phyloP scores from a whole-genome alignment of 2,888 invertebrate genomes.

The Patella ulyssiponensis region DNA sequence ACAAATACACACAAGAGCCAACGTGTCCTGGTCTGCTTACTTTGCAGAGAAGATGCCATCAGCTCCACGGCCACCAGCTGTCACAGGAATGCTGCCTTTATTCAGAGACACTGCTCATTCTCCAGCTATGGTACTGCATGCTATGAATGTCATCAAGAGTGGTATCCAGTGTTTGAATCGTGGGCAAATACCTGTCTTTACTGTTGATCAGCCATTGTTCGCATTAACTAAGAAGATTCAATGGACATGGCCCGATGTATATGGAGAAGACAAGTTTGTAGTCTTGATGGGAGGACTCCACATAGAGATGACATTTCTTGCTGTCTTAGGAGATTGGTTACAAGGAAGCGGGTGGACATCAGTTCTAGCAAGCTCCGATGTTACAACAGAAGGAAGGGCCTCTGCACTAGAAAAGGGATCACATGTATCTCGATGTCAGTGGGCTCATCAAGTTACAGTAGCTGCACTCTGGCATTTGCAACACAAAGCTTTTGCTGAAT shows the following conservation, averaged over 20 bases:
- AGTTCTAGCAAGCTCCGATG: not conserved
- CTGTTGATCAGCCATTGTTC: conserved; percentile 12
- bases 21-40: not conserved
- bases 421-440: conserved; percentile 3
- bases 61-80: not conserved
- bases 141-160: not conserved
- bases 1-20: too few species aligned
- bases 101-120: not conserved
- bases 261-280: conserved; percentile 6
- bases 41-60: not conserved
- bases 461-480: not conserved
- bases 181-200: not conserved
- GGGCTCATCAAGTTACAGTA: not conserved
- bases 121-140: conserved; percentile 14
- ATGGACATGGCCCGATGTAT: conserved; percentile 8
- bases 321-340: not conserved
- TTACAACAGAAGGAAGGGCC: not conserved
- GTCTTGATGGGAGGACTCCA: conserved; percentile 16
- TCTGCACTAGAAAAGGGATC: conserved; percentile 12
- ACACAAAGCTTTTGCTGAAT: conserved; percentile 1
- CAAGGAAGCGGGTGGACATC: not conserved
- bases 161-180: not conserved
- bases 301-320: not conserved
- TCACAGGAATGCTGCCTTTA: not conserved
- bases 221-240: not conserved